Percentiles rank a stretch among this genome's conserved stretches.
Conservation (phyloP, 1,140 invertebrate genomes). For the Nasonia vitripennis region DNA sequence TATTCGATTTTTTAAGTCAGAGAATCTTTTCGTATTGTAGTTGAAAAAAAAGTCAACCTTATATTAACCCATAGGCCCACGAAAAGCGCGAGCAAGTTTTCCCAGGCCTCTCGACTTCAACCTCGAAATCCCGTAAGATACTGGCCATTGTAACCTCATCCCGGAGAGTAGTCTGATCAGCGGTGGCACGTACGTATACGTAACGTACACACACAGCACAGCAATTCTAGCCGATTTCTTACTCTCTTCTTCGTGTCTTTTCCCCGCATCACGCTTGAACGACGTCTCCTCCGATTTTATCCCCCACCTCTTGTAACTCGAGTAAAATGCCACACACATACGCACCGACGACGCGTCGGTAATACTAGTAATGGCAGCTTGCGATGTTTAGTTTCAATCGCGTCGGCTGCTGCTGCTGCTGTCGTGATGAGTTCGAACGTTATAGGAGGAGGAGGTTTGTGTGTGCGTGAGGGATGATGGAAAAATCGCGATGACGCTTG, state of each 20-base stretch:
- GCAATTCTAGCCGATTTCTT: slow-evolving; percentile 4
- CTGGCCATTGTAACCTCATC: slow-evolving; percentile 37
- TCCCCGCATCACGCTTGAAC: not conserved
- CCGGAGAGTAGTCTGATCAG: not conserved
- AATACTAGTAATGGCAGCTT: slow-evolving; percentile 29
- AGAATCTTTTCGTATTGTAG: too few relatives aligned
- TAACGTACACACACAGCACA: not conserved
- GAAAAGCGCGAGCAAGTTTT: slow-evolving; percentile 3
- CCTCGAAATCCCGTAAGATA: slow-evolving; percentile 40
- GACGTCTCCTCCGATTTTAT: slow-evolving; percentile 25
- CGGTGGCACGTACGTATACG: not conserved
- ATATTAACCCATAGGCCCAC: not conserved
- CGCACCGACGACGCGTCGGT: not conserved
- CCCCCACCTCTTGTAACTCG: slow-evolving; percentile 21
- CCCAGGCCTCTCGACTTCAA: slow-evolving; percentile 40
- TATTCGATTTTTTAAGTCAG: too few relatives aligned
- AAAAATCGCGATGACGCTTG: slow-evolving; percentile 42
- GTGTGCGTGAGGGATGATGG: slow-evolving; percentile 7
- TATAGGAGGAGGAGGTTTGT: not conserved
- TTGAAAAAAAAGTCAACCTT: too few relatives aligned
- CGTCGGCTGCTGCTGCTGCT: not conserved
- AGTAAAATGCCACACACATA: slow-evolving; percentile 6
- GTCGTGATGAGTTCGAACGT: not conserved
- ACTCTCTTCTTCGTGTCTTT: slow-evolving; percentile 1
- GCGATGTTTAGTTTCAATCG: slow-evolving; percentile 33